Base-by-base conservation (phyloP, 2,888 invertebrate genomes). In the Scaptomyza flava region DNA sequence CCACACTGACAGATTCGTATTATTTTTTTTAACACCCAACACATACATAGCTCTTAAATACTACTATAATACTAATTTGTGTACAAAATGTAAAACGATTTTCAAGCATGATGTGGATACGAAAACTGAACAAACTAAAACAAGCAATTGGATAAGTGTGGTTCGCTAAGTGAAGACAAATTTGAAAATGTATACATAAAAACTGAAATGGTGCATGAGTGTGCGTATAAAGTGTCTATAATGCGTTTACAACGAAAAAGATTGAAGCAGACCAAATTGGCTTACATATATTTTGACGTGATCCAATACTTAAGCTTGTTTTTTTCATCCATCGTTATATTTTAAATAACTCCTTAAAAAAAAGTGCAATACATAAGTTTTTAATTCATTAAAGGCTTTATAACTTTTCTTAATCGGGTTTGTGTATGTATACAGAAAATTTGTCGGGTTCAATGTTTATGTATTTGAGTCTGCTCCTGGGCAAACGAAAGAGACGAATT, bases 371-470 rank as follows among this genome's bases (percentile, higher is more conserved):
- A 4, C 3, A 8, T 36, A 31, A 1, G 30, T 20, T 38, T 50
- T 53, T 53, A 17, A 60, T 42, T 47, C 11, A 54, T 34, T 20
- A 17, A 17, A 17, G 17, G 3, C 1, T 41, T 17, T 9, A 9
- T 17, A 43, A 38, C 12, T 42, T 31, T 61, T 41, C 14, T 56
- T 8, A 41, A 34, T 14, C 60, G 41, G 69, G 51, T 62, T 53
- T 70, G 53, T 60, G 48, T 83, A 66, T 81, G 75, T 80, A 70
- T 69, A 71, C 53, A 62, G 65, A 65, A 68, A 65, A 66, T 59
- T 59, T 59, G 66, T 67, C 45, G 51, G 57, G 51, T 60, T 63
- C 64, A 77, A 62, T 68, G 73, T 73, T 72, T 72, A 59, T 58
- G 65, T 65, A 57, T 59, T 61, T 61, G 50, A 42, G 63, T 61